Conservation (phyloP, 1,140 invertebrate genomes). For the Antheraea pernyi region DNA sequence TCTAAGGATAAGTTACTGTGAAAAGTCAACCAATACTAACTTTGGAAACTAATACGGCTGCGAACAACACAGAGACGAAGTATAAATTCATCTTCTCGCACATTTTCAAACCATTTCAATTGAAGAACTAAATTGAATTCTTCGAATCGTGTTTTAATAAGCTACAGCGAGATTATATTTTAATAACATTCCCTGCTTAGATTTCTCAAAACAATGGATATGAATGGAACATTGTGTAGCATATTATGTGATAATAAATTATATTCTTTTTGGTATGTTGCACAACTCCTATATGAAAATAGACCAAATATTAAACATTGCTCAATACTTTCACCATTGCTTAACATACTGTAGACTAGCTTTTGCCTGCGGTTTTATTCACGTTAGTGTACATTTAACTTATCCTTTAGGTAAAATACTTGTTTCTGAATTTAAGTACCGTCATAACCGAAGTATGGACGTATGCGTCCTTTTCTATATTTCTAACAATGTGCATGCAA, state of each 20-base stretch:
- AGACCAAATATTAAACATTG: too few relatives aligned
- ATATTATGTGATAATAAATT: neutral
- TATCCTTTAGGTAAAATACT: too few relatives aligned
- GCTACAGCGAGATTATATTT: neutral
- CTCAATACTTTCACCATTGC: too few relatives aligned
- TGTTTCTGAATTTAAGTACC: too few relatives aligned
- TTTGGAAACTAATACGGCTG: neutral
- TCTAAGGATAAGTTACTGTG: too few relatives aligned
- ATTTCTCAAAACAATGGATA: neutral
- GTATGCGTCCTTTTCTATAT: too few relatives aligned
- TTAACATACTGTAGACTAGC: too few relatives aligned
- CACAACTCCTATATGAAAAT: too few relatives aligned
- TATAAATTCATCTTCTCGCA: neutral
- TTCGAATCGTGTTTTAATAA: neutral
- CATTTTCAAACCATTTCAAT: neutral
- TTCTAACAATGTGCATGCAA: too few relatives aligned
- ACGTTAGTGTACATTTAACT: too few relatives aligned
- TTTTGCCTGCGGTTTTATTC: too few relatives aligned
- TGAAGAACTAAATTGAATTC: neutral
- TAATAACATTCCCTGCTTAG: neutral
- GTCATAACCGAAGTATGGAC: too few relatives aligned
- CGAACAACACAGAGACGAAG: neutral
- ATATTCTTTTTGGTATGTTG: neutral
- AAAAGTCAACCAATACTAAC: neutral
- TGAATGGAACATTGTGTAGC: neutral